phyloP scores from a whole-genome alignment of 2,888 invertebrate species.

The Magallana nippona region DNA sequence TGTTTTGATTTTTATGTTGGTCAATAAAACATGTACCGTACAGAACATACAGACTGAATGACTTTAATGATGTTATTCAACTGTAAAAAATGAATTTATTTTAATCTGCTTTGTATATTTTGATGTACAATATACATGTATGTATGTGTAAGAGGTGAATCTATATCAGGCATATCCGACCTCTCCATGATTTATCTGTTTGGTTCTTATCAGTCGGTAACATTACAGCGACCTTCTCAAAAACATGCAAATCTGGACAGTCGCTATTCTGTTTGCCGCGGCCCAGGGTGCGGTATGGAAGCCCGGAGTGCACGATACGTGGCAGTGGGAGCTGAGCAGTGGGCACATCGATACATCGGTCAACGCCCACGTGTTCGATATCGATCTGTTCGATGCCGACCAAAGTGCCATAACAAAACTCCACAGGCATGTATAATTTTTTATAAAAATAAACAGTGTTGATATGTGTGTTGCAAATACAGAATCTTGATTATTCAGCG shows the following conservation, averaged over 20 bases:
- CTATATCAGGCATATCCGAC: too few relatives aligned
- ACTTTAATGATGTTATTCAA: too few relatives aligned
- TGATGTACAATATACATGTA: too few relatives aligned
- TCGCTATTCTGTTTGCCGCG: background rate
- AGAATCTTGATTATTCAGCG: too few relatives aligned
- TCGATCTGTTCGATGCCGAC: slow-evolving; percentile 59
- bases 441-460: background rate
- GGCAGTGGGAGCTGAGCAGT: slow-evolving; percentile 60
- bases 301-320: slow-evolving; percentile 52
- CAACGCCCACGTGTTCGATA: slow-evolving; percentile 59
- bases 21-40: too few relatives aligned
- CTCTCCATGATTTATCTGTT: too few relatives aligned
- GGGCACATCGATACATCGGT: slow-evolving; percentile 52
- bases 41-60: too few relatives aligned
- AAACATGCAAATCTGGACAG: background rate
- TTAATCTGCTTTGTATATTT: too few relatives aligned
- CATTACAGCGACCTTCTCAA: background rate
- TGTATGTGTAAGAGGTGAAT: too few relatives aligned
- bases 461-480: background rate
- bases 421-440: slow-evolving; percentile 19
- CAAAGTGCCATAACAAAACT: slow-evolving; percentile 3
- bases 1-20: too few relatives aligned
- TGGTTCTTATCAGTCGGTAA: too few relatives aligned
- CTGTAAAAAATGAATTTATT: too few relatives aligned
- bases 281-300: slow-evolving; percentile 39